Evolutionary conservation across 2,888 invertebrate genomes (phyloP).

Genomic region (Caenorhabditis auriculariae): DNA sequence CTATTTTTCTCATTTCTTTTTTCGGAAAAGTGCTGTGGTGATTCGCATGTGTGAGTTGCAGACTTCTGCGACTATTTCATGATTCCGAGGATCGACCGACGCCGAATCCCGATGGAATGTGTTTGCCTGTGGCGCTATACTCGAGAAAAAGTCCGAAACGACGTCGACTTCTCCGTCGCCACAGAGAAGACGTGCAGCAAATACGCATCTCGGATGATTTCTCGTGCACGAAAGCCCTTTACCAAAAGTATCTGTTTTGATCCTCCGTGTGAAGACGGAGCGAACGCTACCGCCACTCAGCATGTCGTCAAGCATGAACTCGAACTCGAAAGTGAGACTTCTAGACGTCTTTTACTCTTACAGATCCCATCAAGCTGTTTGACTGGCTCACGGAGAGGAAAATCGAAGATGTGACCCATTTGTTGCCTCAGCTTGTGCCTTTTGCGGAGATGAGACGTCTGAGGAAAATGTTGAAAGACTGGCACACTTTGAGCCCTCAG

Average conservation of each 20-base stretch:
- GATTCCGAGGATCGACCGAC: conserved; percentile 20
- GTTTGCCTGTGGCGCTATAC: conserved; percentile 54
- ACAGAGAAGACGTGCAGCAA: conserved; percentile 32
- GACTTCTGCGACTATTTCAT: conserved; percentile 61
- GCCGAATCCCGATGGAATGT: conserved; percentile 52
- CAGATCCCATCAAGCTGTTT: conserved; percentile 58
- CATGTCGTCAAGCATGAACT: not conserved
- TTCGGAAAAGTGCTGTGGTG: conserved; percentile 4
- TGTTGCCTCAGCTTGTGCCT: conserved; percentile 47
- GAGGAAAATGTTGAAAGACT: conserved; percentile 37
- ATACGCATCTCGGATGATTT: conserved; percentile 33
- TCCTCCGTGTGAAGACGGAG: conserved; percentile 25
- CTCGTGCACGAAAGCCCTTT: conserved; percentile 27
- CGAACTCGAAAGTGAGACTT: conserved; percentile 7
- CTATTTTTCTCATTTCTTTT: not conserved
- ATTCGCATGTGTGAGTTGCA: conserved; percentile 28
- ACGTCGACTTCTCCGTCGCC: conserved; percentile 39
- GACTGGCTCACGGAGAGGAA: conserved; percentile 46
- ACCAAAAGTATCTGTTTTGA: conserved; percentile 29
- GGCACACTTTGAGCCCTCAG: conserved; percentile 36
- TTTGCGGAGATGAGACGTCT: conserved; percentile 37
- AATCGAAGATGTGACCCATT: conserved; percentile 45
- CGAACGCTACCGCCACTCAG: not conserved
- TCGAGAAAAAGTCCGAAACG: conserved; percentile 27
- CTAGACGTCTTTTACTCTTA: conserved; percentile 4